Evolutionary conservation across 64 coral and sea anemone genomes (phyloP), one percentile per base, ranked within the genome.

Genomic region (Acropora yongei): DNA sequence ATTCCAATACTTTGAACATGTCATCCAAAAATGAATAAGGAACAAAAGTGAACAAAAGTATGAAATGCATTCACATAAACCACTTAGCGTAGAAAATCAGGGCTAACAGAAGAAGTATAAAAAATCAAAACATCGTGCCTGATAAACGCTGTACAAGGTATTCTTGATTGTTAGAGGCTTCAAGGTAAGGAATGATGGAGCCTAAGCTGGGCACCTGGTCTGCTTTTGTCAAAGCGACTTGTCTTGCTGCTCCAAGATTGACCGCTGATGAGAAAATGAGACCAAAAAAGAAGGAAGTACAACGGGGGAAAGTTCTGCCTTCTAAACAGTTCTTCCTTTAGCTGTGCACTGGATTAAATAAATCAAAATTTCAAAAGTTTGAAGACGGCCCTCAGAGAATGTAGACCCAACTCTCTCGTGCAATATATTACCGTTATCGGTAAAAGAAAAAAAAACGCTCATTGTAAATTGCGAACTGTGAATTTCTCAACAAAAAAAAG

Each of bases 141-240:
- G 89, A 80, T 13, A 99, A 88, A 41, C 97, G 88, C n/a, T 96
- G 88, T n/a, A 99, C 88, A 14, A 99, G 86, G 50, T 99, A 99
- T 60, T 99, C 97, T 43, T 99, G 97, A 67, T 99, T 99, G 73
- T 93, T 96, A 51, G 90, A 95, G 30, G 94, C 94, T 91, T 99
- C 97, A 42, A 99, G 87, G 82, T 99, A 99, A 9, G 97, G 91
- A 80, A 99, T 94, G 47, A 99, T 91, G 11, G 94, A 89, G 1
- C 76, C 81, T 42, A 99, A 47, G 8, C 84, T 93, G n/a, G 94
- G 97, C 1, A 96, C 94, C 63, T 99, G 97, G 44, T 96, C 97
- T 17, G 97, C 88, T 85, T 99, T 99, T 72, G 90, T 90, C 18
- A 88, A 77, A 51, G 97, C 90, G 48, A 99, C 97, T 93, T 99